Conservation (phyloP, 2,888 invertebrate species). For the Phengaris alcon region DNA sequence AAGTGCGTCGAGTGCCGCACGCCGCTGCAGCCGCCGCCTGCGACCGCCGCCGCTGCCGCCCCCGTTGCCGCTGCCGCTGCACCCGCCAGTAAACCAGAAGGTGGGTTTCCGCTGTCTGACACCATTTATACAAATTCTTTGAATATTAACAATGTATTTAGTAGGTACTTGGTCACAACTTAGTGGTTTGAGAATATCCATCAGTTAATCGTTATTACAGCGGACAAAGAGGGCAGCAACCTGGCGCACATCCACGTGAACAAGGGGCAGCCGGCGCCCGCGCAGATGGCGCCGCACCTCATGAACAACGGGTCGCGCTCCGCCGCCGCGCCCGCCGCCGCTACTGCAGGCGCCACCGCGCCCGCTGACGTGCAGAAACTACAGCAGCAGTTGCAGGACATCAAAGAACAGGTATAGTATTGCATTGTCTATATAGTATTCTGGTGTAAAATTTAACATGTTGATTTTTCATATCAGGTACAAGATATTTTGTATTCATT, state of each 20-base stretch:
- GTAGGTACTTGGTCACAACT: too few species aligned
- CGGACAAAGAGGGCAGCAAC: constrained; percentile 62
- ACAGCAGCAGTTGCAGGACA: constrained; percentile 92
- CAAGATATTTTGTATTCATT: too few species aligned
- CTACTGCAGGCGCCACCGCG: constrained; percentile 35
- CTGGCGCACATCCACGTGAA: constrained; percentile 70
- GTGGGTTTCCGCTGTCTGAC: neutral
- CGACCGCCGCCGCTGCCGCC: constrained; percentile 55
- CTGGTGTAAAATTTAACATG: neutral
- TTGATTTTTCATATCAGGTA: neutral
- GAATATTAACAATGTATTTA: too few species aligned
- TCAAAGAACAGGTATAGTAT: constrained; percentile 92
- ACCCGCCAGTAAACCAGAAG: constrained; percentile 35
- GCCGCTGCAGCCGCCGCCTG: constrained; percentile 77
- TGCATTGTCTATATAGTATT: too few species aligned
- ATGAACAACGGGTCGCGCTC: constrained; percentile 70
- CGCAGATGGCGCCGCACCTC: constrained; percentile 68
- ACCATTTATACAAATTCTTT: too few species aligned
- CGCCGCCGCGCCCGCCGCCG: constrained; percentile 36
- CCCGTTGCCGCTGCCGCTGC: constrained; percentile 54
- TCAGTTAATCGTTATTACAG: constrained; percentile 41
- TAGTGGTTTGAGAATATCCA: too few species aligned
- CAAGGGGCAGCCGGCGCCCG: constrained; percentile 70
- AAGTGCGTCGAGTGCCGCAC: constrained; percentile 97
- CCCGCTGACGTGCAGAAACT: constrained; percentile 86